A percentile compares a stretch with the other conserved stretches of the same genome.
Evolutionary conservation across 2,888 invertebrate genomes (phyloP).

Genomic region (Cremastinae sp.): DNA sequence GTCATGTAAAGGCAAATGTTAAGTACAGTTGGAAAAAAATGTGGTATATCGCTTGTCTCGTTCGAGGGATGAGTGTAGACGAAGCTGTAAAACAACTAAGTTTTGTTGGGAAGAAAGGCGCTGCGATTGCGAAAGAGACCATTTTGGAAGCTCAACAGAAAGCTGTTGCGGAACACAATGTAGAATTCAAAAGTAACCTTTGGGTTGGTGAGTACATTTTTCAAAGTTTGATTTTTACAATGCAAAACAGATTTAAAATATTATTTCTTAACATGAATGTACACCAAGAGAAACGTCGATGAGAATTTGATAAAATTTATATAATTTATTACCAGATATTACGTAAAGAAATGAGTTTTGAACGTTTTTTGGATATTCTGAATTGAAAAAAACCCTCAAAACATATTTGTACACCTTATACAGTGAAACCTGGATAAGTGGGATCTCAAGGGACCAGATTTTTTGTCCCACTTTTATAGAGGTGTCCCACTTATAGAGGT

Average conservation of each 20-base stretch:
- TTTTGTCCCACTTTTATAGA: no score
- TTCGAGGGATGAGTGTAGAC: constrained; percentile 95
- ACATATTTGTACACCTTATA: no score
- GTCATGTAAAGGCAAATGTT: constrained; percentile 91
- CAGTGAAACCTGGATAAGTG: no score
- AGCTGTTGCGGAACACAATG: constrained; percentile 93
- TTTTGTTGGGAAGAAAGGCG: constrained; percentile 91
- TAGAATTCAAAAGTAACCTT: constrained; percentile 96
- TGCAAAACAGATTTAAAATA: background rate
- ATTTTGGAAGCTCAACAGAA: constrained; percentile 94
- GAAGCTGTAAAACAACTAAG: constrained; percentile 95
- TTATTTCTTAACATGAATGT: background rate
- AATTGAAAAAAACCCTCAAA: no score
- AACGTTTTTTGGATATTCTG: no score
- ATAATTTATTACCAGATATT: no score
- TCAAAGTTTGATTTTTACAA: background rate
- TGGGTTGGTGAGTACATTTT: constrained; percentile 90
- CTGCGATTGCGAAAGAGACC: constrained; percentile 86
- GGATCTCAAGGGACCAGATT: no score
- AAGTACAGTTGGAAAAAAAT: constrained; percentile 96
- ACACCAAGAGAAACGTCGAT: no score
- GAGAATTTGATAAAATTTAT: no score
- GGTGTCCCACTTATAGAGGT: no score
- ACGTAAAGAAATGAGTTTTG: no score
- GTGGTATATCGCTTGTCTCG: constrained; percentile 94